phyloP scores from a whole-genome alignment of 92 coral and sea anemone genomes.

The Pocillopora grandis region DNA sequence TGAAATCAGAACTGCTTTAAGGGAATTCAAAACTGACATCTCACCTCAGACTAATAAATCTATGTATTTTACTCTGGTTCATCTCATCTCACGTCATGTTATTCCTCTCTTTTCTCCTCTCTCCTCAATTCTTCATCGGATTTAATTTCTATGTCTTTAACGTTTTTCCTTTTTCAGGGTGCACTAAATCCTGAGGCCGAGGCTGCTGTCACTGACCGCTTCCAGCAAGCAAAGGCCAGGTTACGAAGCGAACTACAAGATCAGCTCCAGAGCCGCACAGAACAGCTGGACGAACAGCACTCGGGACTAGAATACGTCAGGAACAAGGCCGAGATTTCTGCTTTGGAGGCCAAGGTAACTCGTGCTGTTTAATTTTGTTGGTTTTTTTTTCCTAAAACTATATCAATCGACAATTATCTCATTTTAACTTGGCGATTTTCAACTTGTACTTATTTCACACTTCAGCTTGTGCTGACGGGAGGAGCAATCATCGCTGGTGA shows the following conservation, averaged over 20 bases:
- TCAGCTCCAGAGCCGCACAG: constrained; percentile 93
- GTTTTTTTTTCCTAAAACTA: neutral
- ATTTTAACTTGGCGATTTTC: neutral
- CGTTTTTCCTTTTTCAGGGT: constrained; percentile 49
- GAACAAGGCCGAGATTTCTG: constrained; percentile 89
- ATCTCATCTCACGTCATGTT: neutral
- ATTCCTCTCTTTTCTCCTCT: neutral
- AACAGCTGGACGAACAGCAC: constrained; percentile 92
- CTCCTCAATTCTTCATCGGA: neutral
- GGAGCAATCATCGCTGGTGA: constrained; percentile 89
- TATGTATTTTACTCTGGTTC: too few species aligned
- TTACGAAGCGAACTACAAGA: constrained; percentile 90
- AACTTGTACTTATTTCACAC: neutral
- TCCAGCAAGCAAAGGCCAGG: constrained; percentile 88
- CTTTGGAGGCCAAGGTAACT: constrained; percentile 92
- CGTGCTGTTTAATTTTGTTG: neutral
- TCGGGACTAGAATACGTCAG: constrained; percentile 89
- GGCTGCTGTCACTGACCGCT: constrained; percentile 91
- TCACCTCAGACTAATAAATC: neutral
- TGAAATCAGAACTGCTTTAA: neutral
- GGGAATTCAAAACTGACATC: neutral
- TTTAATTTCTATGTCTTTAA: neutral
- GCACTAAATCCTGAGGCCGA: constrained; percentile 99
- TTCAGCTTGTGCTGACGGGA: constrained; percentile 80
- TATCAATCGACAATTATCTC: too few species aligned